phyloP scores from a whole-genome alignment of 2,113 vertebrate species.

The Sialia sialis region DNA sequence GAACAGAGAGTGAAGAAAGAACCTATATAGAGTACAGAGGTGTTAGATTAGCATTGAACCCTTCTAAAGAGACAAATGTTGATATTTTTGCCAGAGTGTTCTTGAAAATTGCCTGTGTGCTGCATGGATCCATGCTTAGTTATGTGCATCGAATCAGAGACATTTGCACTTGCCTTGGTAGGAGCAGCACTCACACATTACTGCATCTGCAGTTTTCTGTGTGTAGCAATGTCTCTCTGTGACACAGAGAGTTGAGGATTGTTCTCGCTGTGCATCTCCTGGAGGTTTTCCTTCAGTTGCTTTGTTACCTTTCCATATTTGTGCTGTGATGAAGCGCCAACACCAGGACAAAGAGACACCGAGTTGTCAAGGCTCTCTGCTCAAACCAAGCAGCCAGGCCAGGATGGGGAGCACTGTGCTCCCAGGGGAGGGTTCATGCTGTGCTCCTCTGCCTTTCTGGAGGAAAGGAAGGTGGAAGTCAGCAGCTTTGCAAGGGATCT shows the following conservation, averaged over 20 bases:
- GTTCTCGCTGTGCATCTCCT: background rate
- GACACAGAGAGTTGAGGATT: background rate
- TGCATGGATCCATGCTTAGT: background rate
- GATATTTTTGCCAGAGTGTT: background rate
- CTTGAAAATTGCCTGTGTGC: background rate
- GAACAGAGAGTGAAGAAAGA: background rate
- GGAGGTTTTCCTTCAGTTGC: background rate
- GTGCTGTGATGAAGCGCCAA: background rate
- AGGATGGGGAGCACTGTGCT: rapidly evolving
- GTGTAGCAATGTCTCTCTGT: too few relatives aligned
- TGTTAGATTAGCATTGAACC: background rate
- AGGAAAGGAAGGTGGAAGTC: background rate
- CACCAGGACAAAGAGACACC: background rate
- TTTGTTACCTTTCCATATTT: background rate
- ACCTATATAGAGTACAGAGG: background rate
- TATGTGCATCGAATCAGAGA: background rate
- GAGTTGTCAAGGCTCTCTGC: background rate
- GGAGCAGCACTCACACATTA: background rate
- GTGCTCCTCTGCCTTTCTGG: background rate
- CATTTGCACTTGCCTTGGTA: background rate
- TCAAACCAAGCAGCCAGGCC: background rate
- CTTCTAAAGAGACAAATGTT: background rate
- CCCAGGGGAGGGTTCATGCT: background rate
- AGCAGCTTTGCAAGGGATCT: background rate
- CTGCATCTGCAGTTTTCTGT: background rate